Base-by-base conservation (phyloP, 2,888 invertebrate genomes). In the Pachymerium ferrugineum region DNA sequence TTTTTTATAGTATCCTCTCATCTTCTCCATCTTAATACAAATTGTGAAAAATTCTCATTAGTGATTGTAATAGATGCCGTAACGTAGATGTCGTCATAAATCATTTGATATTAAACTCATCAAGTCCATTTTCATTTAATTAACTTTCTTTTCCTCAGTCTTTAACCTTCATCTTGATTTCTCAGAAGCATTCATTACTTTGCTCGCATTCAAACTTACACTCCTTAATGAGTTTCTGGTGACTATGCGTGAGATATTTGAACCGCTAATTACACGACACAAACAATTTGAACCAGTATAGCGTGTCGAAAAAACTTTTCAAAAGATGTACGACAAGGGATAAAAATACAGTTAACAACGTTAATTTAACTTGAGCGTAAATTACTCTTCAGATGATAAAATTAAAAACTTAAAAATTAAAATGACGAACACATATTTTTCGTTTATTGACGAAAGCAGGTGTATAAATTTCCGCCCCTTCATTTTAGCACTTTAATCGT, bases 41-140 rank as follows among this genome's bases (percentile, higher is more conserved):
- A 47, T 22, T 47, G 19, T 2, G 22, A 47, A 47, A 47, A 47
- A 47, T 22, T 47, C 22, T 47, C 47, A 47, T 47, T 47, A 47
- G 47, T 47, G 47, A 47, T 47, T 47, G 16, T 47, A 47, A 47
- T 12, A n/a, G 47, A 47, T 16, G 19, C 47, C 22, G 22, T 22
- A 47, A 47, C 22, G 47, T 16, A 47, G 22, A 47, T 47, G 47
- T 22, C 47, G 47, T 47, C 47, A 47, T 47, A 47, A 47, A 47
- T 47, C 47, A 47, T 47, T 47, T 22, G 47, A 47, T 47, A 47
- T 47, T 47, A 47, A 47, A 47, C 47, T 47, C 47, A 47, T 47
- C 47, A 47, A 47, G 47, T 47, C 47, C 47, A 5, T 47, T 47
- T 47, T 47, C 47, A 47, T 47, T 47, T 47, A 47, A 47, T 47